Evolutionary conservation across 2,888 invertebrate species (phyloP), one percentile per base, ranked within the genome.

Genomic region (Tricholauxania praeusta): DNA sequence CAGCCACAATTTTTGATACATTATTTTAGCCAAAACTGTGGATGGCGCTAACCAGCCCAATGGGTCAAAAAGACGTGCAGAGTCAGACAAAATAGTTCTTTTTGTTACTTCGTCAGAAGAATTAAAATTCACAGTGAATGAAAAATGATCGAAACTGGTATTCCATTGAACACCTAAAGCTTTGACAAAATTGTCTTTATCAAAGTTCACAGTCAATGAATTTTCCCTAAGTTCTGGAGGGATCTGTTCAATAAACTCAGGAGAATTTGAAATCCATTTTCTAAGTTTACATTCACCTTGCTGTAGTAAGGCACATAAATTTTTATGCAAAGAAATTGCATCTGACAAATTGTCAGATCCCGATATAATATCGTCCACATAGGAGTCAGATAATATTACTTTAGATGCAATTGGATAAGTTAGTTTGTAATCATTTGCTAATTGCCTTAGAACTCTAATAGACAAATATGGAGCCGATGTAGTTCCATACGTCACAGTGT

Each of bases 341-440:
- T n/a, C 22, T 39, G 72, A 28, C 15, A 72, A 3, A 7, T 53
- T 66, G 22, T 72, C 72, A 12, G 75, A 59, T 6, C 75, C 75
- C 10, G 69, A 73, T 47, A 77, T 67, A 39, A 75, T 62, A 49
- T 74, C 71, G 32, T 72, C 69, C 15, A 73, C 72, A 57, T 75
- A 75, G 19, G 71, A 72, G 32, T 75, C 66, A 15, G 66, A 55
- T n/a, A 69, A n/a, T 49, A 73, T 55, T 14, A 71, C 22, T 0
- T 68, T 63, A 14, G 74, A 17, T 3, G 67, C 72, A 28, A 48
- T 10, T 10, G 72, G 72, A 72, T 65, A 76, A 0, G 17, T 32
- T 12, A 15, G 6, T 47, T 22, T 17, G 32, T 70, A 71, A 48
- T 76, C 74, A 49, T 69, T 48, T 12, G 60, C 71, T 5, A 76